Evolutionary conservation across 2,113 vertebrate species (phyloP).

Genomic region (Isichthys henryi): DNA sequence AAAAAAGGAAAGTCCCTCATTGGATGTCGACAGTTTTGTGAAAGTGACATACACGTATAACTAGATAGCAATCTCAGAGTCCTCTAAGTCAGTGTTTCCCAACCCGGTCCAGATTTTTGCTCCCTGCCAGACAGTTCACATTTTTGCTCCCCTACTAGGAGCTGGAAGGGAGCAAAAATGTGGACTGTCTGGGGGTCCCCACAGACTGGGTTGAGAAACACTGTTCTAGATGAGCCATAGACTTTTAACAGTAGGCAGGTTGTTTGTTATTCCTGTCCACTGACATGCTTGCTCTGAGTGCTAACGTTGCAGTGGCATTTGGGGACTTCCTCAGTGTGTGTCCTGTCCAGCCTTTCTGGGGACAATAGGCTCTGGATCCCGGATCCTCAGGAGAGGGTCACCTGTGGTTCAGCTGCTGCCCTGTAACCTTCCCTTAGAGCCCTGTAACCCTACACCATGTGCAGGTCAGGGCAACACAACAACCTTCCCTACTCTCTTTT

Average conservation of each 20-base stretch:
- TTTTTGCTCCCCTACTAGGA: neutral
- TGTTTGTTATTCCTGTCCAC: neutral
- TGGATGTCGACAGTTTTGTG: neutral
- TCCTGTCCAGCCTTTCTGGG: neutral
- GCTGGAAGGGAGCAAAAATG: neutral
- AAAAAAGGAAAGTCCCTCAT: neutral
- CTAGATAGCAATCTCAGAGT: neutral
- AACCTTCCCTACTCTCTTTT: neutral
- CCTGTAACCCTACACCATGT: conserved; percentile 26
- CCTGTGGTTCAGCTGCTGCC: conserved; percentile 23
- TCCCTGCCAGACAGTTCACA: neutral
- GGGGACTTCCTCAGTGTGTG: conserved; percentile 12
- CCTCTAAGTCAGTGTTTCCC: neutral
- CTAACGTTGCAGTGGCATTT: neutral
- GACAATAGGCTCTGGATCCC: conserved; percentile 9
- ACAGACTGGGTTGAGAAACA: neutral
- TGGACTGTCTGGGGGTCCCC: neutral
- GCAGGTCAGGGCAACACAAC: neutral
- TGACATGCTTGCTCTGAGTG: neutral
- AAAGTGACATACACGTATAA: neutral
- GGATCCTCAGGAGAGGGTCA: conserved; percentile 21
- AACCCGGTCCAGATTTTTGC: neutral
- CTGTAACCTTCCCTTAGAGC: conserved; percentile 23
- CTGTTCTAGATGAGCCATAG: neutral
- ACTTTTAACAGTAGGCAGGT: neutral